Evolutionary conservation across 2,797 vertebrate species (phyloP), one percentile per base, ranked within the genome.

Genomic region (Ateles fusciceps): DNA sequence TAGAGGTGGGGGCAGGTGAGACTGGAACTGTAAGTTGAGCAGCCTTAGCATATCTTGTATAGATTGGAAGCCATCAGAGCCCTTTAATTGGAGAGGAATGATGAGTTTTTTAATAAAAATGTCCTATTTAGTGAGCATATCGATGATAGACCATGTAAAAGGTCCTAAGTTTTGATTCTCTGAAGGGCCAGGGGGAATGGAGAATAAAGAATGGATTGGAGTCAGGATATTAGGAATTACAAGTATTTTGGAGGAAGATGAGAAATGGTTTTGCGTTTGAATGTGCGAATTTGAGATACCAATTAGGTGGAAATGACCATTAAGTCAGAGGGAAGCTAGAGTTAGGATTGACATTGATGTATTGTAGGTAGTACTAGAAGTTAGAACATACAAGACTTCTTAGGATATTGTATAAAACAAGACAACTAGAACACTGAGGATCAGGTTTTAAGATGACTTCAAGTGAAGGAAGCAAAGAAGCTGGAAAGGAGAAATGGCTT

Each of bases 241-340:
- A 94, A 59, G 17, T 91, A 75, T 87, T 94, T 68, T 76, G 61
- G 22, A 84, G 72, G 59, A 90, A 92, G 59, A 13, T 91, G 68
- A 48, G 59, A 86, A 83, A 61, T 85, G 28, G 42, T 81, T 95
- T 86, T 52, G 48, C 39, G 85, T 93, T 94, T 93, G 57, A 85
- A 64, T 7, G 61, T 81, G 22, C 28, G 55, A 85, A 89, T 92
- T 86, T 91, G 68, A 26, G 2, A 61, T 91, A 44, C 11, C 44
- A 86, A 10, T 72, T 10, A 26, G 15, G 48, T 76, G 24, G 46
- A 91, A 75, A 85, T 85, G 55, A 95, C 42, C 10, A 9, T 17
- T 59, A 80, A 33, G 36, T 85, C 12, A 30, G n/a, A 14, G 68
- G 30, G 8, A 3, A 61, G 42, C 76, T 83, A 26, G 44, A 75